These are phyloP conservation scores for Peromyscus attwateri DNA, from an alignment of 2,797 vertebrate species.

Conservation along the genomic window DNA sequence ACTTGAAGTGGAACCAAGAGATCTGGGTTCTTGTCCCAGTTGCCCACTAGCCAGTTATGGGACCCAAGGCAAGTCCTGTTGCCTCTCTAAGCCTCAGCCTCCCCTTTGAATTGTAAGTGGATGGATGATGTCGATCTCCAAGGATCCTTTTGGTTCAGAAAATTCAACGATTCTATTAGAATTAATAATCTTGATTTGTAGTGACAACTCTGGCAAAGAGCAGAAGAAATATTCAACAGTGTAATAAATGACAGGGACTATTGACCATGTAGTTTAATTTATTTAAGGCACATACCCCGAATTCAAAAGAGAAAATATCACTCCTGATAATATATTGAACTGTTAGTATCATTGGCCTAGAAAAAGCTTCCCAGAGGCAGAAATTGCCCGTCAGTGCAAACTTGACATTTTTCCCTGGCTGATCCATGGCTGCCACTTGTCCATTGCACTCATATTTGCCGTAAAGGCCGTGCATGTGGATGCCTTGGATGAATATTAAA, in stretches of 20 bases:
- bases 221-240: conserved; percentile 63
- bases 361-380: conserved; percentile 64
- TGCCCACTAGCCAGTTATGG: background rate
- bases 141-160: conserved; percentile 47
- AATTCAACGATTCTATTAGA: conserved; percentile 18
- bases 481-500: conserved; percentile 79
- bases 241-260: conserved; percentile 66
- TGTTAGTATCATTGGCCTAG: conserved; percentile 66
- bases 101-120: conserved; percentile 29
- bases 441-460: conserved; percentile 63
- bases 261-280: conserved; percentile 79
- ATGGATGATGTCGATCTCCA: background rate
- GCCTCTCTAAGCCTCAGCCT: background rate
- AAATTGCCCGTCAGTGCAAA: conserved; percentile 69
- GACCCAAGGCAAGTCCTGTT: background rate
- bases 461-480: conserved; percentile 42
- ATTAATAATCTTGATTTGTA: conserved; percentile 73
- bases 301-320: conserved; percentile 75
- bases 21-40: background rate
- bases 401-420: conserved; percentile 71
- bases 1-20: background rate
- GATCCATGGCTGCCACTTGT: conserved; percentile 69
- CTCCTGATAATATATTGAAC: conserved; percentile 63
- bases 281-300: conserved; percentile 62
- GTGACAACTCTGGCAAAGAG: conserved; percentile 53